Evolutionary conservation across 2,888 invertebrate species (phyloP).

Genomic region (Hypomecis punctinalis): DNA sequence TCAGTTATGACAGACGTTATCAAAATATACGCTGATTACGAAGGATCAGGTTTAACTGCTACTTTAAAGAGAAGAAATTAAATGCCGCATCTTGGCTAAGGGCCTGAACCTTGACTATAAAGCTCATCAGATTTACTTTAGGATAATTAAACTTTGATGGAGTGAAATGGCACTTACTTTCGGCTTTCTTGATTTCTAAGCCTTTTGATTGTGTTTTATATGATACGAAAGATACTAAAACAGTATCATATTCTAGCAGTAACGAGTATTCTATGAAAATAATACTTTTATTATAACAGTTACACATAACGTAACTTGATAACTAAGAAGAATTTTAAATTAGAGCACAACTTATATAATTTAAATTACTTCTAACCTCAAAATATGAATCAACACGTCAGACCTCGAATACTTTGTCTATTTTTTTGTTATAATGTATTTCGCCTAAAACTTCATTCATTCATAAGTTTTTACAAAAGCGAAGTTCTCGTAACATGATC

Average conservation of each 20-base stretch:
- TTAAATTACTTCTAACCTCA: no score
- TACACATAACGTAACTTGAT: no score
- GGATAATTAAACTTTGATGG: conserved; percentile 1
- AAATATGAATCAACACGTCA: no score
- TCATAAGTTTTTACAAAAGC: conserved; percentile 52
- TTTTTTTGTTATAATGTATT: neutral
- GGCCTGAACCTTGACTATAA: conserved; percentile 5
- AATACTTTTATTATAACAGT: no score
- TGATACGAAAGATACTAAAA: no score
- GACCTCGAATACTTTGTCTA: neutral
- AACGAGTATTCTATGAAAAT: no score
- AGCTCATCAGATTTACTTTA: conserved; percentile 5
- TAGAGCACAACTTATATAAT: no score
- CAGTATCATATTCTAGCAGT: no score
- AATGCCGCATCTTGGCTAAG: conserved; percentile 5
- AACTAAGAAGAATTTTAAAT: no score
- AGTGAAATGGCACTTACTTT: neutral
- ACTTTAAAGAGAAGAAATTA: conserved; percentile 27
- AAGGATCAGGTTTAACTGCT: conserved; percentile 29
- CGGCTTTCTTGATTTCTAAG: neutral
- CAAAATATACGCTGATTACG: conserved; percentile 32
- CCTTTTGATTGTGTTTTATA: no score
- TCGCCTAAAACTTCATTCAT: conserved; percentile 38
- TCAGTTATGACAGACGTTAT: conserved; percentile 29
- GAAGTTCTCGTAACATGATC: conserved; percentile 48